phyloP scores from a whole-genome alignment of 2,888 invertebrate genomes.

The Xestia sexstrigata region DNA sequence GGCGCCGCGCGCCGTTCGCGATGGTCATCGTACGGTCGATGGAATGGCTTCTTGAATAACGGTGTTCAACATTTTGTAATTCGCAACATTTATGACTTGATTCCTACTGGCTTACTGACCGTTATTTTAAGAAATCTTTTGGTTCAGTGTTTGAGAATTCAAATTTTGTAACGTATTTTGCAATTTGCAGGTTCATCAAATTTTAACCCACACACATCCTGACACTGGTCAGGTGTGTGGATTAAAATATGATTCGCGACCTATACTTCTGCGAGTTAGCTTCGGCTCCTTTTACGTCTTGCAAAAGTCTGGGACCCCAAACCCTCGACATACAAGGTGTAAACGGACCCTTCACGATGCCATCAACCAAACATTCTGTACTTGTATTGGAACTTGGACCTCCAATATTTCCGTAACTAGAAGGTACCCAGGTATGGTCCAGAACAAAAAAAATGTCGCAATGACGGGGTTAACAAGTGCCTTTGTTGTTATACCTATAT shows the following conservation, averaged over 20 bases:
- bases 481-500: too few species aligned
- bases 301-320: background rate
- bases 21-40: slow-evolving; percentile 3
- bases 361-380: too few species aligned
- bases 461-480: too few species aligned
- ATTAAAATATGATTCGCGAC: background rate
- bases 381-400: too few species aligned
- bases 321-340: background rate
- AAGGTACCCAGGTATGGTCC: too few species aligned
- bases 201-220: too few species aligned
- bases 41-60: slow-evolving; percentile 24
- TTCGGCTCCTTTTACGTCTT: background rate
- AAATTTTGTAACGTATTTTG: background rate
- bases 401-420: too few species aligned
- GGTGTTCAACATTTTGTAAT: slow-evolving; percentile 28
- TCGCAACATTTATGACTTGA: background rate
- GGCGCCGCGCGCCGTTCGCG: too few species aligned
- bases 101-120: background rate
- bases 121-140: background rate
- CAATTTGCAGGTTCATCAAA: too few species aligned
- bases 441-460: background rate
- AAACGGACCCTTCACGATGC: too few species aligned
- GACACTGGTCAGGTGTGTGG: too few species aligned
- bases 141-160: background rate
- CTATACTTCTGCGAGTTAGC: background rate